Evolutionary conservation across 2,888 invertebrate species (phyloP).

Genomic region (Nebria salina): DNA sequence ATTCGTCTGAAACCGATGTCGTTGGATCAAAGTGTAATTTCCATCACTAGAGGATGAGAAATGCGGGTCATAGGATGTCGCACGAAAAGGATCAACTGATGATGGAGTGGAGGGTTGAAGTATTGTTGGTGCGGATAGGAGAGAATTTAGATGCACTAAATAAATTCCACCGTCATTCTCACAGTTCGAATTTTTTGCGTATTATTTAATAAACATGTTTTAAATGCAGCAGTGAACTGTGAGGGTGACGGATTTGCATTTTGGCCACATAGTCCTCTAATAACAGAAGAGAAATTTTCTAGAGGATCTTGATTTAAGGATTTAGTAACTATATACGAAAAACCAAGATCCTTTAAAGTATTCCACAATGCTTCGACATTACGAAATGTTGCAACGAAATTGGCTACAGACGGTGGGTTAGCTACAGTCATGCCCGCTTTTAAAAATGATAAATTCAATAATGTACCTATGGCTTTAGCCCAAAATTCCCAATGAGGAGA

Average conservation of each 20-base stretch:
- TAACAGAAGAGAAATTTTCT: slow-evolving; percentile 15
- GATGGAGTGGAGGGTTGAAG: too few relatives aligned
- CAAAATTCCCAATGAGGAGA: too few relatives aligned
- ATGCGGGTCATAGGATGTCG: too few relatives aligned
- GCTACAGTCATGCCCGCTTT: background rate
- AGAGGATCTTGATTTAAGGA: slow-evolving; percentile 21
- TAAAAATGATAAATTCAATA: slow-evolving; percentile 9
- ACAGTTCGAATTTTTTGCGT: too few relatives aligned
- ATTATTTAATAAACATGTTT: background rate
- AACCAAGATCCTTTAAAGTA: slow-evolving; percentile 7
- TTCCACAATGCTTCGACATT: slow-evolving; percentile 11
- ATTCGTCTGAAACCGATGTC: too few relatives aligned
- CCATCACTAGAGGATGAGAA: too few relatives aligned
- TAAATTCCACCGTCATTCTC: too few relatives aligned
- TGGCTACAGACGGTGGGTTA: background rate
- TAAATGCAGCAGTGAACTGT: background rate
- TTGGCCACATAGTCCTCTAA: background rate
- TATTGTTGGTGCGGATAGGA: too few relatives aligned
- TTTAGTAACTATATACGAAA: background rate
- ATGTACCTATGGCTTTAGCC: background rate
- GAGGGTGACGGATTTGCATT: slow-evolving; percentile 1
- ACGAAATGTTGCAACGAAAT: background rate
- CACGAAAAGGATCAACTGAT: too few relatives aligned
- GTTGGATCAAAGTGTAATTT: too few relatives aligned
- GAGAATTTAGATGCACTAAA: too few relatives aligned